Conservation (phyloP, 2,888 invertebrate species). For the Spialia ferax region DNA sequence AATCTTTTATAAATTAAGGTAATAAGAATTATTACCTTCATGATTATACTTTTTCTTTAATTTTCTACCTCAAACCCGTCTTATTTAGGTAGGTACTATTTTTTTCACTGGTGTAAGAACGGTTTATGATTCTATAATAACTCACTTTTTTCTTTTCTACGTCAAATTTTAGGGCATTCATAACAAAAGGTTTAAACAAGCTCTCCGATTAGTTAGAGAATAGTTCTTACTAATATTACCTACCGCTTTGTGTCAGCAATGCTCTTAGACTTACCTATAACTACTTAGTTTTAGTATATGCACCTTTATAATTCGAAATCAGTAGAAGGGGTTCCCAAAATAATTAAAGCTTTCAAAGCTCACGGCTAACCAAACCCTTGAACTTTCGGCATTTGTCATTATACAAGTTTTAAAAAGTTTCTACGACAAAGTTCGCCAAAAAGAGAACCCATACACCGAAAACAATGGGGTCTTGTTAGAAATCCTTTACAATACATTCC, state of each 20-base stretch:
- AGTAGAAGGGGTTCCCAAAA: conserved; percentile 27
- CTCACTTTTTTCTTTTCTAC: neutral
- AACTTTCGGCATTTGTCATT: conserved; percentile 41
- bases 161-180: neutral
- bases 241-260: neutral
- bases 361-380: conserved; percentile 37
- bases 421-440: conserved; percentile 32
- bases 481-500: conserved; percentile 38
- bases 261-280: neutral
- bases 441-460: conserved; percentile 36
- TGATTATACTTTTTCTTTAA: no score
- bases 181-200: neutral
- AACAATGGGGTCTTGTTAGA: conserved; percentile 39
- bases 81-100: no score
- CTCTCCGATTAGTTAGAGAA: neutral
- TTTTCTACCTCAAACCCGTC: no score
- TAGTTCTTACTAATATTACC: neutral
- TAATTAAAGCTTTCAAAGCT: conserved; percentile 38
- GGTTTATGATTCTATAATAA: no score
- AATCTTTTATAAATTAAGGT: no score
- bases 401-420: conserved; percentile 39
- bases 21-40: no score
- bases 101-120: no score
- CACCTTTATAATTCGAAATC: conserved; percentile 16
- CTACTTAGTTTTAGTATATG: conserved; percentile 12